Evolutionary conservation across 2,113 vertebrate species (phyloP).

Genomic region (Dasyornis broadbenti): DNA sequence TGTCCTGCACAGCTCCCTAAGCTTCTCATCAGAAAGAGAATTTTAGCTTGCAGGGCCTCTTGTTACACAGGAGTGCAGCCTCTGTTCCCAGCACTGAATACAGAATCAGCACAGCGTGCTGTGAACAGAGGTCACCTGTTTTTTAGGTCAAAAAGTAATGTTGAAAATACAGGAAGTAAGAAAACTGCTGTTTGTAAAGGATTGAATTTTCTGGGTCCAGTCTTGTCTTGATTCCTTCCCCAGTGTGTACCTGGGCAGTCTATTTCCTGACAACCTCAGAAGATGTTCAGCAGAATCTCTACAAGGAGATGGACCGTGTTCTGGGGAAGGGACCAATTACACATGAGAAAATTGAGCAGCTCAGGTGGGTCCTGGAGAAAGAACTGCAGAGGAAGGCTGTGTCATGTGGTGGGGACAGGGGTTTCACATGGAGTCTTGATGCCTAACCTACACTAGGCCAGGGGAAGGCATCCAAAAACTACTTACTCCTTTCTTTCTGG

Average conservation of each 20-base stretch:
- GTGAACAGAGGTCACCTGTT: neutral
- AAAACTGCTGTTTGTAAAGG: neutral
- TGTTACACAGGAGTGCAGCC: neutral
- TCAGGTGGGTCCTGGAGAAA: slow-evolving; percentile 74
- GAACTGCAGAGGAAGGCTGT: neutral
- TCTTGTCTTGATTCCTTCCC: slow-evolving; percentile 30
- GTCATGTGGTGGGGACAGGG: neutral
- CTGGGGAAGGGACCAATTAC: slow-evolving; percentile 84
- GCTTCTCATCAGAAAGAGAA: neutral
- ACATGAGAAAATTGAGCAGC: slow-evolving; percentile 85
- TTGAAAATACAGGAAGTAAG: neutral
- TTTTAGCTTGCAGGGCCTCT: neutral
- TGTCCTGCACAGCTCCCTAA: neutral
- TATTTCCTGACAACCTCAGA: slow-evolving; percentile 88
- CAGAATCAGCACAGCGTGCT: neutral
- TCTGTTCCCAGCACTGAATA: neutral
- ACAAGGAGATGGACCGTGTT: slow-evolving; percentile 81
- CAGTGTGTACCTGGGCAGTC: slow-evolving; percentile 96
- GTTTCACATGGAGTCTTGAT: neutral
- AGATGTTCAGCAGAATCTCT: slow-evolving; percentile 87
- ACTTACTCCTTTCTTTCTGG: neutral
- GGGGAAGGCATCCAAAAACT: neutral
- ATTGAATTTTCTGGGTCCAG: neutral
- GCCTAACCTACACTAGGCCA: neutral
- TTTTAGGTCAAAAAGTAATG: neutral